Conservation (phyloP, 2,113 vertebrate species). For the Plestiodon gilberti region DNA sequence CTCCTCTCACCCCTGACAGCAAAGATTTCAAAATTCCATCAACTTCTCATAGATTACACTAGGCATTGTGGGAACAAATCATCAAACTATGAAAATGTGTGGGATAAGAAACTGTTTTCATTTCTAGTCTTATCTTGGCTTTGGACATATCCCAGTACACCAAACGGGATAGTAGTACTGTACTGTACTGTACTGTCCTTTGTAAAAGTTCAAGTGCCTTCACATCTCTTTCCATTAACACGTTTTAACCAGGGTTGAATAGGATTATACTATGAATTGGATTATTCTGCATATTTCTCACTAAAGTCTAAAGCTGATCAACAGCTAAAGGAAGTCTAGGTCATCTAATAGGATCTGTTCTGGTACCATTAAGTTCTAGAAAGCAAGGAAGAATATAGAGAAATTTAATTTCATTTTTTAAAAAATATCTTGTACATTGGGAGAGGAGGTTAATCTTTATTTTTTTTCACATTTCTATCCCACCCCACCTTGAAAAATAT, state of each 20-base stretch:
- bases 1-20: too few relatives aligned
- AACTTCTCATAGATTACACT: neutral
- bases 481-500: neutral
- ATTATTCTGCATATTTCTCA: constrained; percentile 27
- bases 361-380: neutral
- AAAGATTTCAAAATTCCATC: neutral
- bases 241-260: constrained; percentile 1
- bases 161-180: neutral
- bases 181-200: too few relatives aligned
- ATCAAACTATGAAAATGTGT: neutral
- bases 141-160: neutral
- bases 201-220: neutral
- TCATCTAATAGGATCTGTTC: neutral
- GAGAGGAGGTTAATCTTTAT: neutral
- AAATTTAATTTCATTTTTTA: neutral
- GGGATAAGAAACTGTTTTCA: neutral
- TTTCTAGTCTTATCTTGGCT: constrained; percentile 1
- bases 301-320: neutral
- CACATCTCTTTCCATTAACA: neutral
- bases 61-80: neutral
- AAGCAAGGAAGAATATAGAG: neutral
- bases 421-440: neutral
- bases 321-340: neutral
- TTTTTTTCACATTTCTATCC: neutral
- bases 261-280: neutral